Evolutionary conservation across 2,113 vertebrate species (phyloP).

Genomic region (Riparia riparia): DNA sequence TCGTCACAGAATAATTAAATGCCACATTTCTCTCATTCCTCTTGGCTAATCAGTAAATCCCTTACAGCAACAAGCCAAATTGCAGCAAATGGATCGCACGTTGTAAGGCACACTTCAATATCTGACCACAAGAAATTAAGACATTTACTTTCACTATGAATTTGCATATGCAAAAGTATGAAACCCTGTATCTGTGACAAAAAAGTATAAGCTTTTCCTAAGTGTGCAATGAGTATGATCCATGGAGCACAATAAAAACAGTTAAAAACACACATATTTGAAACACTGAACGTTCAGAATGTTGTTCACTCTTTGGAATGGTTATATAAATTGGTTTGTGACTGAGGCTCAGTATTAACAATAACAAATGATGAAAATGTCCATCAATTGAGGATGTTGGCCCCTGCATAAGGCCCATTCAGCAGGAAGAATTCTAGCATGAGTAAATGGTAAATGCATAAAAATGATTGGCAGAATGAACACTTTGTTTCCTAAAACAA

Average conservation of each 20-base stretch:
- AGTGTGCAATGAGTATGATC: neutral
- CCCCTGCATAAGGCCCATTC: neutral
- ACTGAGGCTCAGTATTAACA: neutral
- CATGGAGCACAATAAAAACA: neutral
- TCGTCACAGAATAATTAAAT: conserved; percentile 24
- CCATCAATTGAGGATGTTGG: neutral
- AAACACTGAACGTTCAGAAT: neutral
- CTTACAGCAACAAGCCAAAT: conserved; percentile 12
- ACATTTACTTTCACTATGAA: conserved; percentile 1
- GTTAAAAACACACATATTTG: neutral
- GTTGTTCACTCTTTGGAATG: neutral
- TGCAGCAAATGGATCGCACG: neutral
- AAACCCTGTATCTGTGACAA: neutral
- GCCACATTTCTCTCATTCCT: conserved; percentile 12
- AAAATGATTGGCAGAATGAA: neutral
- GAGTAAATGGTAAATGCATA: neutral
- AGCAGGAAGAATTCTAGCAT: neutral
- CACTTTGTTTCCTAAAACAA: neutral
- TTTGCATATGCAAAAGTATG: neutral
- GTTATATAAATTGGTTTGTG: neutral
- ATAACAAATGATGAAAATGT: neutral
- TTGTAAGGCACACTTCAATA: neutral
- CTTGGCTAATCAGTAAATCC: conserved; percentile 43
- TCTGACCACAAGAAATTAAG: neutral
- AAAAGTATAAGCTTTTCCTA: neutral